Evolutionary conservation across 2,888 invertebrate genomes (phyloP).

Genomic region (Ptychoptera contaminata): DNA sequence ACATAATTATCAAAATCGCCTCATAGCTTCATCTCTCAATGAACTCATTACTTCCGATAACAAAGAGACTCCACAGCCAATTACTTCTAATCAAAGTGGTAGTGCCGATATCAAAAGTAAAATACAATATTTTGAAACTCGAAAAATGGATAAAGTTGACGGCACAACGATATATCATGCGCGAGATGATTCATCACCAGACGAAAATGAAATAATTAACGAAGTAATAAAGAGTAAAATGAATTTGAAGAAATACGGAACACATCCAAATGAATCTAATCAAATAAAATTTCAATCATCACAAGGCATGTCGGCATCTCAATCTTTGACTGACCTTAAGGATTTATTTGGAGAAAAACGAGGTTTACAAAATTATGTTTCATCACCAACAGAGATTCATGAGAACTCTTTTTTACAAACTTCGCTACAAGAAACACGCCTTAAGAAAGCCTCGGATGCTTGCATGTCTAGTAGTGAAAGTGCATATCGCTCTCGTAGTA

Average conservation of each 20-base stretch:
- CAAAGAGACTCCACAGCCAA: constrained; percentile 22
- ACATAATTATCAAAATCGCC: constrained; percentile 1
- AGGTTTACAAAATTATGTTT: constrained; percentile 14
- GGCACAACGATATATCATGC: constrained; percentile 35
- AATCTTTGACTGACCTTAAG: constrained; percentile 43
- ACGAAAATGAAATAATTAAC: constrained; percentile 32
- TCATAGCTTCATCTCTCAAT: constrained; percentile 1
- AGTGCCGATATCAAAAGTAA: constrained; percentile 50
- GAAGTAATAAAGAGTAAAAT: constrained; percentile 32
- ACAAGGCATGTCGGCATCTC: neutral
- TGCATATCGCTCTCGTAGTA: constrained; percentile 51
- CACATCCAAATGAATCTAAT: neutral
- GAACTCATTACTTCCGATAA: neutral
- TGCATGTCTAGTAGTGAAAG: constrained; percentile 31
- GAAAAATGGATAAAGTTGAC: constrained; percentile 36
- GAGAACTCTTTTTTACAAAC: constrained; percentile 1
- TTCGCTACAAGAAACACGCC: constrained; percentile 10
- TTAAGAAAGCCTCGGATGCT: too few species aligned
- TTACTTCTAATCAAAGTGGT: constrained; percentile 39
- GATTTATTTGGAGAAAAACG: constrained; percentile 68
- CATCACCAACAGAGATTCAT: too few species aligned
- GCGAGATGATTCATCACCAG: constrained; percentile 35
- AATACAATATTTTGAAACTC: constrained; percentile 66
- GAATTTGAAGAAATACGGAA: constrained; percentile 16
- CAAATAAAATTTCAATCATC: constrained; percentile 13